Conservation (phyloP, 2,797 vertebrate species). For the Echeneis naucrates region DNA sequence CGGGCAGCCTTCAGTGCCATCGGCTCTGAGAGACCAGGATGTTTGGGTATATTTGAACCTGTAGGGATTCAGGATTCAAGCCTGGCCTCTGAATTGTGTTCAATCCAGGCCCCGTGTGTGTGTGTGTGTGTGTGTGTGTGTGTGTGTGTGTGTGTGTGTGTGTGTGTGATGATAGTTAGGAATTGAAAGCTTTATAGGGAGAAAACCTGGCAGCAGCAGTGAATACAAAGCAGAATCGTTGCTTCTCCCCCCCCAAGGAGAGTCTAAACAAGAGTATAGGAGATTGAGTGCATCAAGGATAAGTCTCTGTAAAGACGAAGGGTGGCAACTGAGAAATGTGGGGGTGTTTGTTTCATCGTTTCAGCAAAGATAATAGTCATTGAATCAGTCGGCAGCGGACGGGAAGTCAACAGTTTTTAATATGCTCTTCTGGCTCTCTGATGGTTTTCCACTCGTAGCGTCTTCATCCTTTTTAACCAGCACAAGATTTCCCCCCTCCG, state of each 20-base stretch:
- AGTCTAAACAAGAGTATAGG: slow-evolving; percentile 41
- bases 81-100: slow-evolving; percentile 58
- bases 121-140: slow-evolving; percentile 55
- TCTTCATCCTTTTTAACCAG: slow-evolving; percentile 70
- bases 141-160: too few species aligned
- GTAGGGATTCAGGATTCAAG: slow-evolving; percentile 63
- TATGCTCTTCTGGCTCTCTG: slow-evolving; percentile 54
- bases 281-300: slow-evolving; percentile 41
- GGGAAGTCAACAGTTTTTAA: slow-evolving; percentile 71
- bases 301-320: slow-evolving; percentile 24
- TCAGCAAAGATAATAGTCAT: slow-evolving; percentile 47
- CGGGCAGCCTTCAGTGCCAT: slow-evolving; percentile 56
- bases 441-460: slow-evolving; percentile 51
- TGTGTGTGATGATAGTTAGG: slow-evolving; percentile 55
- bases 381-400: slow-evolving; percentile 59
- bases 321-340: slow-evolving; percentile 32
- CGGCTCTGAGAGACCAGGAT: slow-evolving; percentile 48
- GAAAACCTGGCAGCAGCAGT: slow-evolving; percentile 39
- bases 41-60: slow-evolving; percentile 64
- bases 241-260: not conserved
- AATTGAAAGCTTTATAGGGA: slow-evolving; percentile 59
- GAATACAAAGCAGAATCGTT: slow-evolving; percentile 60
- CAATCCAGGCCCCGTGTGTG: slow-evolving; percentile 54
- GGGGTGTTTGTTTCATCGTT: slow-evolving; percentile 50
- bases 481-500: slow-evolving; percentile 58